These are phyloP conservation scores for Ornithoptera alexandrae DNA, from an alignment of 2,888 invertebrate genomes.

Conservation along the genomic window DNA sequence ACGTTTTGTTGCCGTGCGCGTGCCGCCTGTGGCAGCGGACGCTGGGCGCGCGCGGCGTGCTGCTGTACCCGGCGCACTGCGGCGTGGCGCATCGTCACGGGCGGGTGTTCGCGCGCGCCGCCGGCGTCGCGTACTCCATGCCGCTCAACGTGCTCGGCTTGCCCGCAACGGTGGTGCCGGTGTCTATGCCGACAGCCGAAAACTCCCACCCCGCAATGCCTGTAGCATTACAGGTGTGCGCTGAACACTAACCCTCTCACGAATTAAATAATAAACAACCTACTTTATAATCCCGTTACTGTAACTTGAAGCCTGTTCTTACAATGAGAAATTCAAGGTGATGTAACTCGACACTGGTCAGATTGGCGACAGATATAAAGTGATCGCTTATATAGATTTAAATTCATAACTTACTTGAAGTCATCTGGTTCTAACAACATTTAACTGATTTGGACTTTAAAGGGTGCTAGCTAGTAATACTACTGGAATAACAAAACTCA, in stretches of 20 bases:
- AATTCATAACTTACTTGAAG: no score
- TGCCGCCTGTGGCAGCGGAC: slow-evolving; percentile 57
- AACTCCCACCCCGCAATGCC: slow-evolving; percentile 48
- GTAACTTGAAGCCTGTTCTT: background rate
- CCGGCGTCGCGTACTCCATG: slow-evolving; percentile 82
- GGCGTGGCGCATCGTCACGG: slow-evolving; percentile 83
- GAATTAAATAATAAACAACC: no score
- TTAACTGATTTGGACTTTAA: no score
- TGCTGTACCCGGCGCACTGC: slow-evolving; percentile 86
- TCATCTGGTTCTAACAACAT: no score
- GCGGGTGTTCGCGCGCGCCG: slow-evolving; percentile 78
- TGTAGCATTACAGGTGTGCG: slow-evolving; percentile 85
- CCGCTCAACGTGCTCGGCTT: slow-evolving; percentile 86
- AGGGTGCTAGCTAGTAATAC: no score
- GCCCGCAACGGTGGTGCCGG: slow-evolving; percentile 88
- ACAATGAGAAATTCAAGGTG: no score
- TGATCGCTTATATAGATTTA: no score
- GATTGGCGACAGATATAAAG: no score
- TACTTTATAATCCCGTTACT: background rate
- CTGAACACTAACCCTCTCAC: background rate
- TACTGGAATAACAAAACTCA: no score
- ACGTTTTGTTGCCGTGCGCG: background rate
- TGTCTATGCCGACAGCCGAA: slow-evolving; percentile 60
- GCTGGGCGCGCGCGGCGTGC: slow-evolving; percentile 85
- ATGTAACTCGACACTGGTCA: no score